phyloP scores from a whole-genome alignment of 2,797 vertebrate species.

The Echeneis naucrates region DNA sequence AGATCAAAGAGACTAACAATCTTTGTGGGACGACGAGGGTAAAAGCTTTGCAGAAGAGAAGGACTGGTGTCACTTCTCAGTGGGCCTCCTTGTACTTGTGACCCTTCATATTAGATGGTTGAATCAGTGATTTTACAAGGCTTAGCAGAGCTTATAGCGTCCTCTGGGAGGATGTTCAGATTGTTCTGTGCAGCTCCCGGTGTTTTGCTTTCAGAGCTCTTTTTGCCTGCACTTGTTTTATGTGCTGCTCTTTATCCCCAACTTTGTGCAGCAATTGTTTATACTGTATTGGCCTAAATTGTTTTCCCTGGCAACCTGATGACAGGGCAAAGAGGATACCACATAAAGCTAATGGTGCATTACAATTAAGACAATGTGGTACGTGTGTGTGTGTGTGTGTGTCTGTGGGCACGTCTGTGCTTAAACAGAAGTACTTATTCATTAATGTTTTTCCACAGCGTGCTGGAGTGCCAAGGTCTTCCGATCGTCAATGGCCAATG shows the following conservation, averaged over 20 bases:
- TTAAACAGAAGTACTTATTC: constrained; percentile 20
- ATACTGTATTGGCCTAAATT: neutral
- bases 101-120: constrained; percentile 27
- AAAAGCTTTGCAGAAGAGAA: constrained; percentile 13
- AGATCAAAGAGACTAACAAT: neutral
- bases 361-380: constrained; percentile 26
- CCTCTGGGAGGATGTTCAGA: neutral
- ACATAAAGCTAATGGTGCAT: constrained; percentile 8
- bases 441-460: constrained; percentile 80
- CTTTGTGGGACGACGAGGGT: neutral
- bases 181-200: neutral
- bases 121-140: constrained; percentile 23
- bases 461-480: constrained; percentile 96
- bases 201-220: neutral
- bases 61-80: constrained; percentile 18
- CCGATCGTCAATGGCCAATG: constrained; percentile 99
- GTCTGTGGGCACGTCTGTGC: neutral
- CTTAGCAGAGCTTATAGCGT: constrained; percentile 27
- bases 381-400: constrained; percentile 18
- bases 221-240: neutral
- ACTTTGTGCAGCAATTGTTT: neutral
- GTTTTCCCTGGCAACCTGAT: neutral
- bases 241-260: neutral
- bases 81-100: constrained; percentile 8
- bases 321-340: neutral